These are phyloP conservation scores for Adelges cooleyi DNA, from an alignment of 1,140 invertebrate species.

Conservation along the genomic window DNA sequence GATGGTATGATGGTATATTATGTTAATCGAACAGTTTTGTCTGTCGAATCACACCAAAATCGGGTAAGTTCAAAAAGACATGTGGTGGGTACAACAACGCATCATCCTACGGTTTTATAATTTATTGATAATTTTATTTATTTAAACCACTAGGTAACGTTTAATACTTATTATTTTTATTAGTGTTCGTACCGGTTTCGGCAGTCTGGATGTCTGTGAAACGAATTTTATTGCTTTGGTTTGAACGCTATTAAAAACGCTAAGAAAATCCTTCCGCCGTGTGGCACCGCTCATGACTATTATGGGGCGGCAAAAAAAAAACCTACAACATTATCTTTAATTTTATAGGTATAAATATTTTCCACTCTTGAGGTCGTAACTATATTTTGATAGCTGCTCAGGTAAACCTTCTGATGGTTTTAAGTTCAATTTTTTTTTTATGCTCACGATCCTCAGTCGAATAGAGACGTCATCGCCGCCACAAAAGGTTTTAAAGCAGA, in stretches of 20 bases:
- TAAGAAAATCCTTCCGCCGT: background rate
- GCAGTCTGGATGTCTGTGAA: background rate
- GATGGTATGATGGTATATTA: no score
- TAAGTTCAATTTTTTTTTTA: slow-evolving; percentile 16
- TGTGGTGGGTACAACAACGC: no score
- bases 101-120: slow-evolving; percentile 13
- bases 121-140: slow-evolving; percentile 13
- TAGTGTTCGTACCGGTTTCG: slow-evolving; percentile 22
- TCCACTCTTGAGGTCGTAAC: background rate
- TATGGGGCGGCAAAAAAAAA: slow-evolving; percentile 2
- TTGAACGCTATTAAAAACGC: slow-evolving; percentile 11
- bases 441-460: background rate
- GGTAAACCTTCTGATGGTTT: slow-evolving; percentile 4
- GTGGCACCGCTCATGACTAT: background rate
- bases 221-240: slow-evolving; percentile 12
- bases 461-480: slow-evolving; percentile 11
- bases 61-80: no score
- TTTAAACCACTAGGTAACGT: slow-evolving; percentile 13
- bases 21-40: no score
- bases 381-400: slow-evolving; percentile 20
- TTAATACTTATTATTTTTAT: slow-evolving; percentile 25
- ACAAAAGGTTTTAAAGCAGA: slow-evolving; percentile 11
- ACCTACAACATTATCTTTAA: slow-evolving; percentile 22
- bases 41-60: no score
- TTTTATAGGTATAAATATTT: slow-evolving; percentile 20